Base-by-base conservation (phyloP, 2,113 vertebrate species). In the Panurus biarmicus region DNA sequence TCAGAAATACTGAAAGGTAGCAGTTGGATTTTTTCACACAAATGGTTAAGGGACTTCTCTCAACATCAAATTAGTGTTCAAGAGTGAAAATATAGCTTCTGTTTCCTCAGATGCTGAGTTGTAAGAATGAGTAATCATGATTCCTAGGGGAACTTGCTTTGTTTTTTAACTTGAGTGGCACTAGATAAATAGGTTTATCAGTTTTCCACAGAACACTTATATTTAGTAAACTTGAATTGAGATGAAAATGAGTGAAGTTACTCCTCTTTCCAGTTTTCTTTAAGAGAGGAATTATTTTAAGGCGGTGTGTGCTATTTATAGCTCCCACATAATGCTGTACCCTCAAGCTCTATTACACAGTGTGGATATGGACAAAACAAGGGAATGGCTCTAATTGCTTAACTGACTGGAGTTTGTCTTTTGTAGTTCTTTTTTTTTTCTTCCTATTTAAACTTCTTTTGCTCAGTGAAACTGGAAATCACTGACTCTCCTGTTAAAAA, bases 1-100 rank as follows among this genome's bases (percentile, higher is more conserved):
- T 95, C 93, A 95, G 90, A 94, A 96, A 97, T 94, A 89, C 15
- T 94, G 93, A 95, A 95, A 95, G 90, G 85, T 85, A 95, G 84
- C 93, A 95, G 95, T 94, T 93, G 95, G 93, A 67, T 89, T 87
- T 94, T 92, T 93, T 96, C 94, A 87, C 90, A 85, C 83, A 95
- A 96, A 97, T 87, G 58, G 96, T 95, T 92, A 97, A 95, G 58
- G 89, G 87, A 94, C 84, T 93, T 95, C 90, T 93, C 90, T 95
- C 82, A 90, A 93, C 79, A 96, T 82, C 94, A 89, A 85, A 95
- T 97, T 96, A 95, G 66, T 0, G 13, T 82, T 96, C 85, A 77
- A 87, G 94, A 86, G 72, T 79, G 87, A 96, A 94, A 95, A 90
- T 80, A 79, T 3, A 92, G 75, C 93, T 94, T 94, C 92, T 93